Base-by-base conservation (phyloP, 2,888 invertebrate genomes). In the Macrostomum cliftonense region DNA sequence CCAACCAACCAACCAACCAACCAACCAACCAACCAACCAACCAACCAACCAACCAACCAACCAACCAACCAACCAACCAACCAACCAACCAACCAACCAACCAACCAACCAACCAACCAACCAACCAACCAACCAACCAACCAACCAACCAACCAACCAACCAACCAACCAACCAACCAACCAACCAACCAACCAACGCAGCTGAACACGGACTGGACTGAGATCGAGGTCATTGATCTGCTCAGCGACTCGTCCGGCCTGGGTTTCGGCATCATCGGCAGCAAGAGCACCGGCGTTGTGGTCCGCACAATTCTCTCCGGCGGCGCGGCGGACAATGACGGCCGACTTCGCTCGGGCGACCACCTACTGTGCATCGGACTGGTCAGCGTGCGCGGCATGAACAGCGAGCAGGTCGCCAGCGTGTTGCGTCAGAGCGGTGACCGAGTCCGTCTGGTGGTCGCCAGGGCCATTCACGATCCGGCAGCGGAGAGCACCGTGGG, bases 121-220 rank as follows among this genome's bases (percentile, higher is more conserved):
- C 28, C 28, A 28, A 28, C 28, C 28, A 28, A 28, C 28, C 28
- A 28, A 28, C 28, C 28, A 28, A 28, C 28, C 28, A 28, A 28
- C 28, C 28, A 28, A 28, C 28, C 28, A 28, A 28, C 28, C 28
- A 28, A 28, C 28, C 28, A 28, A 28, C 28, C 28, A 28, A 28
- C 28, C 28, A 28, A 28, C 28, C 28, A 28, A 28, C 28, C 28
- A 28, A 28, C 28, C 28, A 28, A 28, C 28, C 28, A 28, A 28
- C 28, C 28, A 28, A 28, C 28, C 28, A 28, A 28, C 28, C 28
- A 28, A 28, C 28, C 28, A 28, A 28, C 28, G 9, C 64, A 87
- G 79, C 78, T 95, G 75, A 91, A 86, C 74, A 93, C 93, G 71
- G 95, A 95, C 78, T 95, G 91, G 91, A 89, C 89, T 62, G 93